These are phyloP conservation scores for Actenoides lindsayi DNA, from an alignment of 2,113 vertebrate species.

Conservation along the genomic window DNA sequence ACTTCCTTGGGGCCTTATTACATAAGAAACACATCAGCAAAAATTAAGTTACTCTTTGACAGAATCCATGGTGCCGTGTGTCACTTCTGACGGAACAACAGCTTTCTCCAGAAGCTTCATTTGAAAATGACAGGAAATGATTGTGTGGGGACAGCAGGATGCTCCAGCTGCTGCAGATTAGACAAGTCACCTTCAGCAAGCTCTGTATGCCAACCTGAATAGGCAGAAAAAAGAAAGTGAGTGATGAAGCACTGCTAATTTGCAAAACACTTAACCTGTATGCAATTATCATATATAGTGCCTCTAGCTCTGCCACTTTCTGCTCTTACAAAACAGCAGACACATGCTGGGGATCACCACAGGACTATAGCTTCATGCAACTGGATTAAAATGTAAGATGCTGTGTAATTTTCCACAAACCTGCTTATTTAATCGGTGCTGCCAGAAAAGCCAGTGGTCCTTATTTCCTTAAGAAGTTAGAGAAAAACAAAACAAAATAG, in stretches of 20 bases:
- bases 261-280: slow-evolving; percentile 60
- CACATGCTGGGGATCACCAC: slow-evolving; percentile 13
- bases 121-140: background rate
- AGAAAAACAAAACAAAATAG: background rate
- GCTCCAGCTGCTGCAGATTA: slow-evolving; percentile 8
- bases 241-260: slow-evolving; percentile 52
- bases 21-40: background rate
- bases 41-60: slow-evolving; percentile 25
- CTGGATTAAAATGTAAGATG: slow-evolving; percentile 48
- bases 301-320: background rate
- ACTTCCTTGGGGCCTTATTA: background rate
- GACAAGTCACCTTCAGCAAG: slow-evolving; percentile 31
- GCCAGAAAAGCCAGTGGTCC: background rate
- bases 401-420: slow-evolving; percentile 43
- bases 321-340: background rate
- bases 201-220: background rate
- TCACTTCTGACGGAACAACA: background rate
- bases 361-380: slow-evolving; percentile 1
- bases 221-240: background rate
- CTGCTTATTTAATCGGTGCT: slow-evolving; percentile 21
- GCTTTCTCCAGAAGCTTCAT: background rate
- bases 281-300: slow-evolving; percentile 44
- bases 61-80: background rate
- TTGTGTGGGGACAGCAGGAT: background rate
- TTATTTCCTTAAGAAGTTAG: background rate